phyloP scores from a whole-genome alignment of 2,888 invertebrate species.

The Parascotia fuliginaria region DNA sequence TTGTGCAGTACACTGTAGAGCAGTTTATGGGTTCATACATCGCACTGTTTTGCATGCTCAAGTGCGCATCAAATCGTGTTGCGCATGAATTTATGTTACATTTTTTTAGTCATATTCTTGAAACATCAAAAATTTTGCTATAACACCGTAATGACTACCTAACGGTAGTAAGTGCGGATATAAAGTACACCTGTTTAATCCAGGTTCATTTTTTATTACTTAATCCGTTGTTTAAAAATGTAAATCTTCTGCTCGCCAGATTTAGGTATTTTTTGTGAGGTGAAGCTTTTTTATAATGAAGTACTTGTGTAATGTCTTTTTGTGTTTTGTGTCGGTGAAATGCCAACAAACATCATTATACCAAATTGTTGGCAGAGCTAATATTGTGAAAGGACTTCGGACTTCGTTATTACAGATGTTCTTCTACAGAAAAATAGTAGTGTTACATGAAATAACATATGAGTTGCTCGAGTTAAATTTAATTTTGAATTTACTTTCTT shows the following conservation, averaged over 20 bases:
- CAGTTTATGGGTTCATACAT: conserved; percentile 65
- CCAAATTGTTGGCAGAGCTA: conserved; percentile 37
- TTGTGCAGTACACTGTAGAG: conserved; percentile 55
- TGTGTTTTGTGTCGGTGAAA: conserved; percentile 56
- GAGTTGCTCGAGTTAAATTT: conserved; percentile 38
- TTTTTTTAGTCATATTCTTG: conserved; percentile 10
- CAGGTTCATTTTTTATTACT: conserved; percentile 57
- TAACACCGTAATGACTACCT: conserved; percentile 17
- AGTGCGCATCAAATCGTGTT: conserved; percentile 38
- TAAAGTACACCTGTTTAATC: conserved; percentile 48
- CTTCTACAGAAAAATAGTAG: conserved; percentile 24
- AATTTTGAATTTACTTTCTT: conserved; percentile 39
- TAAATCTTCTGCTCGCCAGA: conserved; percentile 65
- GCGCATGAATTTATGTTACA: conserved; percentile 22
- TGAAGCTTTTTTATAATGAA: conserved; percentile 79
- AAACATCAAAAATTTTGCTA: conserved; percentile 10
- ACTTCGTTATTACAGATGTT: conserved; percentile 23
- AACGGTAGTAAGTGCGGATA: conserved; percentile 20
- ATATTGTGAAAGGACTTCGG: conserved; percentile 41
- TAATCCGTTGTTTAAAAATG: conserved; percentile 62
- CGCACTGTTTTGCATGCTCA: conserved; percentile 50
- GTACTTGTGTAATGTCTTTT: conserved; percentile 59
- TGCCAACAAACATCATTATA: conserved; percentile 41
- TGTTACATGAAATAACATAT: conserved; percentile 30
- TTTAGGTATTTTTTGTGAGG: conserved; percentile 58